A percentile compares a stretch with the other conserved stretches of the same genome.
These are phyloP conservation scores for Phasianus colchicus DNA, from an alignment of 2,113 vertebrate genomes.

Conservation along the genomic window DNA sequence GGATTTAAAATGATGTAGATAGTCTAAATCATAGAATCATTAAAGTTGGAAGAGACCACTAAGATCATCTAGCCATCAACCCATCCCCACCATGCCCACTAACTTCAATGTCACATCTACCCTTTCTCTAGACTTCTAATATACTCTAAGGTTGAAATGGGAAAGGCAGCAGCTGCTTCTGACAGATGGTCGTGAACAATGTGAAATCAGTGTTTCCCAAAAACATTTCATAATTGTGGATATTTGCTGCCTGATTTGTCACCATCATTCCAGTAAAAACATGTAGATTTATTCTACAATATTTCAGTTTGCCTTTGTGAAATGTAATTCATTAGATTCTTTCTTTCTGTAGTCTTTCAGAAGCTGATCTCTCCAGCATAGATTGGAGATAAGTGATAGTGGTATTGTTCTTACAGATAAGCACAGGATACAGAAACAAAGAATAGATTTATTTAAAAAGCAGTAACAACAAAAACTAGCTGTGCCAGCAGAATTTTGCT, in stretches of 20 bases:
- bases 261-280: slow-evolving; percentile 45
- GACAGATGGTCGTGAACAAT: slow-evolving; percentile 54
- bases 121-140: neutral
- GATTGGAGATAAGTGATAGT: neutral
- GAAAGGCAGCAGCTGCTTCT: slow-evolving; percentile 56
- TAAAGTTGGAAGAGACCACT: too few species aligned
- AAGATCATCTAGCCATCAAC: too few species aligned
- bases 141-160: neutral
- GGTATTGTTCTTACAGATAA: neutral
- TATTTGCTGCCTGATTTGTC: slow-evolving; percentile 25
- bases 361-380: neutral
- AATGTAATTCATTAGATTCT: neutral
- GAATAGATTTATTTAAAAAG: neutral
- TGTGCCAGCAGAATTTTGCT: slow-evolving; percentile 25
- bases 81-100: too few species aligned
- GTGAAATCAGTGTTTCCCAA: slow-evolving; percentile 57
- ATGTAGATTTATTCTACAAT: slow-evolving; percentile 54
- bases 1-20: neutral
- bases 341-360: neutral
- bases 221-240: slow-evolving; percentile 30
- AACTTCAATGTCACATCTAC: too few species aligned
- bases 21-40: too few species aligned
- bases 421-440: neutral
- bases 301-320: slow-evolving; percentile 15
- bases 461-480: neutral